A percentile compares a stretch with the other conserved stretches of the same genome.
Conservation (phyloP, 2,888 invertebrate species). For the Colostygia pectinataria region DNA sequence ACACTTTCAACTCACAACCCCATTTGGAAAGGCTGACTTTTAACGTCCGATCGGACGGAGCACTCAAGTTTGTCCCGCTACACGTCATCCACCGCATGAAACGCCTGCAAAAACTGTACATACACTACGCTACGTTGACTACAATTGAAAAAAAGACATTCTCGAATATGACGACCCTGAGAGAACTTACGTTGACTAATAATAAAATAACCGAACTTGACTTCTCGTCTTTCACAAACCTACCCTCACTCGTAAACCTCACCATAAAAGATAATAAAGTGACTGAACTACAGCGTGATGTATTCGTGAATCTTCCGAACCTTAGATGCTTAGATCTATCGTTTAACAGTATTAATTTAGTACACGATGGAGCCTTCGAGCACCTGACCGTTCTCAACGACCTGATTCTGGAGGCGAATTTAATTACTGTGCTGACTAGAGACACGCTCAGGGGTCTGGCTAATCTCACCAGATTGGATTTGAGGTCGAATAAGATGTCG, state of each 20-base stretch:
- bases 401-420: slow-evolving; percentile 90
- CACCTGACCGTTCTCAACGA: slow-evolving; percentile 88
- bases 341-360: slow-evolving; percentile 91
- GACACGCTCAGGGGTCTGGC: slow-evolving; percentile 90
- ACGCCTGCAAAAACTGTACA: slow-evolving; percentile 85
- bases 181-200: slow-evolving; percentile 87
- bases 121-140: slow-evolving; percentile 88
- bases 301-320: slow-evolving; percentile 89
- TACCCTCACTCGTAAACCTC: slow-evolving; percentile 87
- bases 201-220: slow-evolving; percentile 88
- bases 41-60: slow-evolving; percentile 86
- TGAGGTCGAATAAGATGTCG: slow-evolving; percentile 89
- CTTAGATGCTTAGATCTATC: slow-evolving; percentile 91
- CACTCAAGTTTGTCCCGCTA: slow-evolving; percentile 87
- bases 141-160: slow-evolving; percentile 89
- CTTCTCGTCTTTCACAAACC: slow-evolving; percentile 88
- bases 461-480: slow-evolving; percentile 88
- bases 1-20: slow-evolving; percentile 87
- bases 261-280: slow-evolving; percentile 91
- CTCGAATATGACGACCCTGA: slow-evolving; percentile 87
- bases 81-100: slow-evolving; percentile 86
- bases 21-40: slow-evolving; percentile 86
- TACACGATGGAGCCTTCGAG: slow-evolving; percentile 93
- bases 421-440: slow-evolving; percentile 88
- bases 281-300: slow-evolving; percentile 88